Conservation (phyloP, 2,888 invertebrate species). For the Cosmopolites sordidus region DNA sequence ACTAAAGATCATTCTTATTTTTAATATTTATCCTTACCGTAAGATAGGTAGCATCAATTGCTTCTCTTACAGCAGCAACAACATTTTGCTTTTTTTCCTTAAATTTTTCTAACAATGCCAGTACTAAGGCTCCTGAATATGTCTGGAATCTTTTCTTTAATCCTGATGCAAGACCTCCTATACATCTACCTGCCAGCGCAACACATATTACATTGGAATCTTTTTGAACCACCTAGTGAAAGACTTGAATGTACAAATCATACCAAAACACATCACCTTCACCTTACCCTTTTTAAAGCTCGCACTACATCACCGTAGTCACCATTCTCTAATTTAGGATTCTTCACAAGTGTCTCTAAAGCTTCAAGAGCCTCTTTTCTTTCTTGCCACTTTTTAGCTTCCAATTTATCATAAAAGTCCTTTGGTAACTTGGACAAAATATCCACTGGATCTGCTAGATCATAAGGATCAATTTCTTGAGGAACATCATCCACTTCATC, state of each 20-base stretch:
- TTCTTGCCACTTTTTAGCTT: conserved; percentile 96
- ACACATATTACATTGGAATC: conserved; percentile 95
- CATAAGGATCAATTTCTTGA: conserved; percentile 80
- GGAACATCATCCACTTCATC: conserved; percentile 53
- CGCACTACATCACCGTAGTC: conserved; percentile 89
- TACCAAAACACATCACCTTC: neutral
- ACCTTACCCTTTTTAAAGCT: conserved; percentile 73
- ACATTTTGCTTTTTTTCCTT: conserved; percentile 95
- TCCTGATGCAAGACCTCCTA: conserved; percentile 78
- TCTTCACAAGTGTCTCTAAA: conserved; percentile 71
- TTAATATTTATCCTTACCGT: conserved; percentile 54
- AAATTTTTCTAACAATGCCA: conserved; percentile 88
- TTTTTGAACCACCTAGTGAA: conserved; percentile 75
- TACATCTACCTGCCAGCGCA: conserved; percentile 76
- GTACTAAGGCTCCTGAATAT: conserved; percentile 73
- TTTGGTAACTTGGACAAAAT: conserved; percentile 89
- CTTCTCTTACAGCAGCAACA: conserved; percentile 79
- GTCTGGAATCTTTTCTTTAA: conserved; percentile 82
- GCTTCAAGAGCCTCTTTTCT: conserved; percentile 87
- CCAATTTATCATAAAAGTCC: conserved; percentile 91
- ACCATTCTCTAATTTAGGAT: conserved; percentile 83
- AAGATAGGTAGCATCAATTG: conserved; percentile 82
- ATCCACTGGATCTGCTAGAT: conserved; percentile 87
- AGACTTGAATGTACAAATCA: neutral
- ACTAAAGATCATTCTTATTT: neutral